Evolutionary conservation across 1,140 invertebrate species (phyloP), one percentile per base, ranked within the genome.

Genomic region (Camponotus vicinus): DNA sequence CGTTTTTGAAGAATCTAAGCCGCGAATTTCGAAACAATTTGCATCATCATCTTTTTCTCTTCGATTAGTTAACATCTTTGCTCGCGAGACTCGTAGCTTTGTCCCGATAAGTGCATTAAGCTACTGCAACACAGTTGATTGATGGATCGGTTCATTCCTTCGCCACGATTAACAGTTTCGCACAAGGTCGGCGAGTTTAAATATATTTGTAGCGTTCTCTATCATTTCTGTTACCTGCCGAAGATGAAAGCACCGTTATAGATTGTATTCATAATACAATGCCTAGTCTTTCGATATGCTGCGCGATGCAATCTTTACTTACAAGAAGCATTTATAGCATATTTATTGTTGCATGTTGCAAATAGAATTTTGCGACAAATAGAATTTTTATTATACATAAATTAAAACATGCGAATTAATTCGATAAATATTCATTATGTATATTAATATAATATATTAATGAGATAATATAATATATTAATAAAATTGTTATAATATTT

Each of bases 21-120:
- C 63, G 13, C 3, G 9, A 45, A 37, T 83, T 37, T 27, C 27
- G 27, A 32, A 49, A 63, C n/a, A 61, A 75, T 83, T 21, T 27
- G 27, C n/a, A 32, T 73, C 42, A 49, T 75, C 69, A 45, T 18
- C 55, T 83, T 59, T 82, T 69, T 5, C 40, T 61, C 7, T 9
- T 64, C n/a, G 21, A 34, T 83, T 15, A n/a, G 67, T 42, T 83
- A 75, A 70, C 32, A 71, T 71, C 42, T 83, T 3, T 37, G 32
- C 18, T 83, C 55, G 55, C 34, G n/a, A 71, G 66, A 59, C 52
- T 71, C 37, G 52, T n/a, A 55, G 55, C 79, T 13, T 75, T 18
- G 49, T 2, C 71, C n/a, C 52, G 79, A 83, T 83, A 83, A 83
- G 40, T 83, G 79, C 79, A 75, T 83, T 40, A 45, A 75, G 79